These are phyloP conservation scores for Chironomus riparius DNA, from an alignment of 2,888 invertebrate species.

Conservation along the genomic window DNA sequence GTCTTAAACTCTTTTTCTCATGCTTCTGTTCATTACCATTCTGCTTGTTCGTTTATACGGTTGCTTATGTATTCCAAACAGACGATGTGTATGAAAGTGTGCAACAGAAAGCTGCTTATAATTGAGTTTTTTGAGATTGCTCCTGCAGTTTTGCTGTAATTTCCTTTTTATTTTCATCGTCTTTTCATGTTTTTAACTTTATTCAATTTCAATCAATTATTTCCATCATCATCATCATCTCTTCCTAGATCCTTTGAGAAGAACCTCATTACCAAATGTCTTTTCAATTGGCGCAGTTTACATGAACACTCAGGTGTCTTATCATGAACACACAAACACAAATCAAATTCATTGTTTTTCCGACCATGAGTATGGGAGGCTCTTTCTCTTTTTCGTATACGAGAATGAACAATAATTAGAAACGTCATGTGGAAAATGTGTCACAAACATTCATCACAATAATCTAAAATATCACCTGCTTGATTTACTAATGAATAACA, in stretches of 20 bases:
- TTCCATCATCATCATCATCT: neutral
- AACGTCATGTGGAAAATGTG: conserved; percentile 21
- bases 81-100: neutral
- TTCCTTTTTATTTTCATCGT: neutral
- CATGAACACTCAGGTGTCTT: neutral
- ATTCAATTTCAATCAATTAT: conserved; percentile 15
- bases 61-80: neutral
- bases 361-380: neutral
- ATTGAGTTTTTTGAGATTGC: conserved; percentile 6
- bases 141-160: neutral
- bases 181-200: neutral
- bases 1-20: neutral
- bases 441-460: conserved; percentile 4
- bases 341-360: neutral
- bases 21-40: neutral
- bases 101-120: conserved; percentile 2
- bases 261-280: neutral
- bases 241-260: too few species aligned
- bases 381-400: neutral
- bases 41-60: neutral
- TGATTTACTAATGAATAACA: neutral
- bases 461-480: conserved; percentile 4
- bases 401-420: conserved; percentile 11
- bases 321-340: neutral
- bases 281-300: neutral